Percentiles rank a stretch among this genome's conserved stretches.
phyloP scores from a whole-genome alignment of 2,888 invertebrate genomes.

The Morinoia aosen region DNA sequence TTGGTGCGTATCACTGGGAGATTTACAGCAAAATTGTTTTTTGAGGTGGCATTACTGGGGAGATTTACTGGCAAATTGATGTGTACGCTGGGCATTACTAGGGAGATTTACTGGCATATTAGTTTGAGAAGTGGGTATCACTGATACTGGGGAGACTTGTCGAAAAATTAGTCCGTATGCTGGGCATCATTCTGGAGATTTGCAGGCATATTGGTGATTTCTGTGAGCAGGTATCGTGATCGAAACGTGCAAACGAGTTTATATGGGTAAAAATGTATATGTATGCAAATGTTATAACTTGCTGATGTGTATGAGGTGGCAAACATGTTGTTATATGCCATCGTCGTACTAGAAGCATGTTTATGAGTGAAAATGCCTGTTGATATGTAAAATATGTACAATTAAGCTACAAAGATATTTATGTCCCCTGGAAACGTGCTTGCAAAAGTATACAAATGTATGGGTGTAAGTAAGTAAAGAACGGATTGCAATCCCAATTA shows the following conservation, averaged over 20 bases:
- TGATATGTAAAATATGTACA: no score
- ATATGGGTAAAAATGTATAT: slow-evolving; percentile 3
- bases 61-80: slow-evolving; percentile 98
- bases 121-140: no score
- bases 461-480: no score
- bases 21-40: slow-evolving; percentile 91
- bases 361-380: no score
- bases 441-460: no score
- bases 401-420: no score
- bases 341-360: no score
- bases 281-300: not conserved
- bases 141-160: slow-evolving; percentile 91
- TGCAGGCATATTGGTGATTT: slow-evolving; percentile 91
- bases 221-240: not conserved
- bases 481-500: no score
- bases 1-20: slow-evolving; percentile 85
- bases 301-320: no score
- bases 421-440: no score
- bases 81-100: slow-evolving; percentile 68
- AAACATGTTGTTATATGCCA: no score
- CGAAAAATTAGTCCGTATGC: slow-evolving; percentile 86
- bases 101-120: not conserved
- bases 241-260: not conserved
- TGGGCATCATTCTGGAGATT: slow-evolving; percentile 78
- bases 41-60: slow-evolving; percentile 81